These are phyloP conservation scores for Ptilodon capucinus DNA, from an alignment of 2,888 invertebrate genomes.

Conservation along the genomic window DNA sequence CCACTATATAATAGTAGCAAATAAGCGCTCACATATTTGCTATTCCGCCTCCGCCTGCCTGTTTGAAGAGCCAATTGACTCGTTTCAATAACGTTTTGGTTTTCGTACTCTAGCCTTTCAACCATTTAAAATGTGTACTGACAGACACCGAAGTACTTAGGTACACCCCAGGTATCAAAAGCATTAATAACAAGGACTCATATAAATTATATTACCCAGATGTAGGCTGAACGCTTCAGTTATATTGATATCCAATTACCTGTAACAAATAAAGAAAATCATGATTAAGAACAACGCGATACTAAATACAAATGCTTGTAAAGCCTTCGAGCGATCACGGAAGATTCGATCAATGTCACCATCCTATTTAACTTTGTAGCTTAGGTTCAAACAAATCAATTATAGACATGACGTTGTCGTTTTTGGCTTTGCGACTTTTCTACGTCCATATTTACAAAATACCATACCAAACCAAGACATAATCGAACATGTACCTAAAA, in stretches of 20 bases:
- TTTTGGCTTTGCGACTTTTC: too few relatives aligned
- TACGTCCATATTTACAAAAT: too few relatives aligned
- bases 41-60: constrained; percentile 55
- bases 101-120: constrained; percentile 35
- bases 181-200: background rate
- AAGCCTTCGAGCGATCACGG: too few relatives aligned
- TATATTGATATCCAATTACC: background rate
- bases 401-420: background rate
- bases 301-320: too few relatives aligned
- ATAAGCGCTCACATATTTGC: constrained; percentile 47
- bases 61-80: constrained; percentile 60
- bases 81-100: constrained; percentile 54
- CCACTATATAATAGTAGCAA: constrained; percentile 41
- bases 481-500: too few relatives aligned
- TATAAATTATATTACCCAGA: too few relatives aligned
- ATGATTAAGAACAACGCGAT: too few relatives aligned
- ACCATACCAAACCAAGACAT: too few relatives aligned
- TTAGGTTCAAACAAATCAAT: background rate
- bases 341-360: too few relatives aligned
- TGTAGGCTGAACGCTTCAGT: too few relatives aligned
- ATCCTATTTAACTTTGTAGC: background rate
- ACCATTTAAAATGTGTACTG: constrained; percentile 15
- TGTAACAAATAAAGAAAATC: background rate
- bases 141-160: too few relatives aligned
- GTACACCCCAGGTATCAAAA: too few relatives aligned